Conservation (phyloP, 2,113 vertebrate genomes). For the Triplophysa rosa region DNA sequence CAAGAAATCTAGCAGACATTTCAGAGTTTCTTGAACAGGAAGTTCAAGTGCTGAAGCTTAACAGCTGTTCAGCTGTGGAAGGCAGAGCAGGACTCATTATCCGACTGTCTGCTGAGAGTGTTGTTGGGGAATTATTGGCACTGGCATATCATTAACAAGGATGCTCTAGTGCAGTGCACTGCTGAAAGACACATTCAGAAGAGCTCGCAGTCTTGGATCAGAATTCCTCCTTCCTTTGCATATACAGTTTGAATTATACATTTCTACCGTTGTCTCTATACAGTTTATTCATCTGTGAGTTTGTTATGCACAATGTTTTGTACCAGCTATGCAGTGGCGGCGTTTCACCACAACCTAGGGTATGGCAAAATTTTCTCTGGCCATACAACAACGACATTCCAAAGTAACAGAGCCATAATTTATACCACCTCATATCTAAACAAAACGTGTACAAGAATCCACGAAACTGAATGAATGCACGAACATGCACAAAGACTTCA, state of each 20-base stretch:
- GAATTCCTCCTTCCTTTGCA: not conserved
- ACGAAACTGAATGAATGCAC: too few species aligned
- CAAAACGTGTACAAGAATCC: too few species aligned
- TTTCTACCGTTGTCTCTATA: not conserved
- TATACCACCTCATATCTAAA: too few species aligned
- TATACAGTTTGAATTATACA: not conserved
- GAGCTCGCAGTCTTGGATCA: not conserved
- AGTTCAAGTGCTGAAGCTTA: conserved; percentile 31
- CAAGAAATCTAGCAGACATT: conserved; percentile 11
- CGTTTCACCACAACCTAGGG: too few species aligned
- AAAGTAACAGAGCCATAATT: too few species aligned
- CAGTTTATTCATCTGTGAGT: not conserved
- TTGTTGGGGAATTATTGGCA: conserved; percentile 43
- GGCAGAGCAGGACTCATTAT: conserved; percentile 32
- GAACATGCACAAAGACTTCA: too few species aligned
- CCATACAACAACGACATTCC: too few species aligned
- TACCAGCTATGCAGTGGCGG: not conserved
- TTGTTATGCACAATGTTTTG: not conserved
- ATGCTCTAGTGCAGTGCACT: conserved; percentile 21
- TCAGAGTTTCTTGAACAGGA: conserved; percentile 31
- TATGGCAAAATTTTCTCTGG: too few species aligned
- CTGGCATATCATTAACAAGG: conserved; percentile 43
- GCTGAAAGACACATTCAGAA: conserved; percentile 32
- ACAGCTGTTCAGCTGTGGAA: conserved; percentile 29
- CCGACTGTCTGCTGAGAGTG: conserved; percentile 28